phyloP scores from a whole-genome alignment of 1,140 invertebrate species.

The Nixonia krombeini region DNA sequence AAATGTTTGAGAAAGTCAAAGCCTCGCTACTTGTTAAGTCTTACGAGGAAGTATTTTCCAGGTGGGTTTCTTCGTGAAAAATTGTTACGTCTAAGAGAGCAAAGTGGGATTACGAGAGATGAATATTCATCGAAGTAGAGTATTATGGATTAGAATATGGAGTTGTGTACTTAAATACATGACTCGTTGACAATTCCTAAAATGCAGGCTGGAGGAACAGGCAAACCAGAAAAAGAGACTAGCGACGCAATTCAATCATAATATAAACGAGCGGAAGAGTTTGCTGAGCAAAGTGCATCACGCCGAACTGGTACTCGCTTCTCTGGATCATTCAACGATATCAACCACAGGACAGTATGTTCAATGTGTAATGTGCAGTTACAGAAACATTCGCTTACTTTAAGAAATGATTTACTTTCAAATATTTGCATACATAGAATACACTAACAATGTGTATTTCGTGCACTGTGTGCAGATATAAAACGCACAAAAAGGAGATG shows the following conservation, averaged over 20 bases:
- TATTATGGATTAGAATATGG: no score
- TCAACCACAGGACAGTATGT: conserved; percentile 66
- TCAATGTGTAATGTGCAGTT: background rate
- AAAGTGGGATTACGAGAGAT: no score
- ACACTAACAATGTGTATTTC: background rate
- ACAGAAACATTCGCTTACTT: no score
- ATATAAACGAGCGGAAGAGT: conserved; percentile 68
- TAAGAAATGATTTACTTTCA: no score
- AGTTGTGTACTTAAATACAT: no score
- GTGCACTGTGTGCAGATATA: conserved; percentile 62
- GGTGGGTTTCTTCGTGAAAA: no score
- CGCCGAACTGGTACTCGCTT: conserved; percentile 71
- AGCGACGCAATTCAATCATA: conserved; percentile 68
- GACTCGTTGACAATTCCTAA: no score
- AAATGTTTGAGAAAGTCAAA: conserved; percentile 67
- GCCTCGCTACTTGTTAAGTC: conserved; percentile 63
- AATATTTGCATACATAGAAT: no score
- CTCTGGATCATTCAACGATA: conserved; percentile 73
- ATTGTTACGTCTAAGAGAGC: no score
- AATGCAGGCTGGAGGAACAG: conserved; percentile 74
- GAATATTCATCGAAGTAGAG: no score
- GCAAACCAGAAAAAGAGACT: conserved; percentile 71
- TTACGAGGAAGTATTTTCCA: conserved; percentile 70
- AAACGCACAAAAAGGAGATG: conserved; percentile 69
- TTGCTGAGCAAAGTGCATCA: conserved; percentile 73